phyloP scores from a whole-genome alignment of 1,140 invertebrate species.

The Lutraria rhynchaena region DNA sequence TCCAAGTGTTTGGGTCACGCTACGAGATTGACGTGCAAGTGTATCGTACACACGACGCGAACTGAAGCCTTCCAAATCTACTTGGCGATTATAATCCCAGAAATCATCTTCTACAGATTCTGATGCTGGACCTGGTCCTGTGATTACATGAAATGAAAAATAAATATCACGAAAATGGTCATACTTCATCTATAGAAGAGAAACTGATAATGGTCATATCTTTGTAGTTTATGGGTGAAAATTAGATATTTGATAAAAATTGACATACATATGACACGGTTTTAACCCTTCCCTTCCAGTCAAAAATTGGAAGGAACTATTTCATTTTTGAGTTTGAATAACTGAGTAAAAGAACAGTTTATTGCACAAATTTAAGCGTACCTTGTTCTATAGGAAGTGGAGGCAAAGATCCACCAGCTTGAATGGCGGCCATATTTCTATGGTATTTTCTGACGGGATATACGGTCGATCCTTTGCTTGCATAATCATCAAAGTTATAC shows the following conservation, averaged over 20 bases:
- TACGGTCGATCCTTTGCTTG: conserved; percentile 79
- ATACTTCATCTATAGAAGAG: too few relatives aligned
- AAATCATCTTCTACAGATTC: conserved; percentile 78
- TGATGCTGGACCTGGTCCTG: conserved; percentile 63
- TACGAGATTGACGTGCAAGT: conserved; percentile 74
- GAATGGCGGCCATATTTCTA: conserved; percentile 69
- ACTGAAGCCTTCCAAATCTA: conserved; percentile 79
- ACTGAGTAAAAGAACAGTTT: too few relatives aligned
- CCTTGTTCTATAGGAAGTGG: conserved; percentile 29
- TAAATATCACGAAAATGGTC: too few relatives aligned
- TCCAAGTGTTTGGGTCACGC: conserved; percentile 74
- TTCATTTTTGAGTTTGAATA: too few relatives aligned
- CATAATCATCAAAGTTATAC: conserved; percentile 80
- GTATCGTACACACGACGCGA: conserved; percentile 76
- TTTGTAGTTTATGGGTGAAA: too few relatives aligned
- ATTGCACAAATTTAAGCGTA: too few relatives aligned
- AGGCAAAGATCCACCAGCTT: not conserved
- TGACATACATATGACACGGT: too few relatives aligned
- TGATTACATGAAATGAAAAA: not conserved
- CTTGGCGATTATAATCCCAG: conserved; percentile 80
- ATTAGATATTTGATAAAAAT: too few relatives aligned
- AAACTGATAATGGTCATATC: too few relatives aligned
- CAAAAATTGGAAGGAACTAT: too few relatives aligned
- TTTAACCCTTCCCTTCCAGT: too few relatives aligned
- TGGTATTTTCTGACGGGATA: conserved; percentile 78